These are phyloP conservation scores for Epistrophe grossulariae DNA, from an alignment of 2,888 invertebrate species.

Conservation along the genomic window DNA sequence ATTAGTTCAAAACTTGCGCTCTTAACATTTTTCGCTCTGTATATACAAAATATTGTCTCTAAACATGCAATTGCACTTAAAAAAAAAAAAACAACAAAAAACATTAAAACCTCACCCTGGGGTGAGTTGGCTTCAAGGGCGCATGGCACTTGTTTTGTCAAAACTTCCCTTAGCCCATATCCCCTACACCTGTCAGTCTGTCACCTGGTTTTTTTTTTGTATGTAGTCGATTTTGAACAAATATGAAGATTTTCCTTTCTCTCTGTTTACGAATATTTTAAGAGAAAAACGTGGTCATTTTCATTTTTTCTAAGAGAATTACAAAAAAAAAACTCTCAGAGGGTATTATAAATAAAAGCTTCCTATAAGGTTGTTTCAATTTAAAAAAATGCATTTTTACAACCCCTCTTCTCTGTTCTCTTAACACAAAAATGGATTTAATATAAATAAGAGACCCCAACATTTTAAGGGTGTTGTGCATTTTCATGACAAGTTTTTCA, in stretches of 20 bases:
- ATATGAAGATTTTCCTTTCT: background rate
- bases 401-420: conserved; percentile 5
- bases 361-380: background rate
- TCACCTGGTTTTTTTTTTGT: conserved; percentile 5
- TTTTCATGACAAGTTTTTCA: conserved; percentile 12
- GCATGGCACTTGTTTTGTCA: conserved; percentile 35
- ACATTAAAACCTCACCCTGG: conserved; percentile 8
- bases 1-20: conserved; percentile 34
- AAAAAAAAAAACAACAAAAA: background rate
- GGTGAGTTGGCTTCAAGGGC: conserved; percentile 18
- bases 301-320: background rate
- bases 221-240: background rate
- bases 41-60: conserved; percentile 24
- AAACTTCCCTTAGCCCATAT: conserved; percentile 13
- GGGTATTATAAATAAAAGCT: conserved; percentile 11
- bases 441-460: conserved; percentile 19
- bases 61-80: conserved; percentile 56
- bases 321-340: background rate
- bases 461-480: conserved; percentile 46
- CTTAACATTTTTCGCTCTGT: background rate
- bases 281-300: conserved; percentile 1
- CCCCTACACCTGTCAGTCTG: conserved; percentile 12
- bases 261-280: conserved; percentile 65
- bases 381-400: conserved; percentile 29
- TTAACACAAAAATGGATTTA: background rate